A percentile compares a stretch with the other conserved stretches of the same genome.
These are phyloP conservation scores for Delichon dasypus DNA, from an alignment of 2,797 vertebrate species.

Conservation along the genomic window DNA sequence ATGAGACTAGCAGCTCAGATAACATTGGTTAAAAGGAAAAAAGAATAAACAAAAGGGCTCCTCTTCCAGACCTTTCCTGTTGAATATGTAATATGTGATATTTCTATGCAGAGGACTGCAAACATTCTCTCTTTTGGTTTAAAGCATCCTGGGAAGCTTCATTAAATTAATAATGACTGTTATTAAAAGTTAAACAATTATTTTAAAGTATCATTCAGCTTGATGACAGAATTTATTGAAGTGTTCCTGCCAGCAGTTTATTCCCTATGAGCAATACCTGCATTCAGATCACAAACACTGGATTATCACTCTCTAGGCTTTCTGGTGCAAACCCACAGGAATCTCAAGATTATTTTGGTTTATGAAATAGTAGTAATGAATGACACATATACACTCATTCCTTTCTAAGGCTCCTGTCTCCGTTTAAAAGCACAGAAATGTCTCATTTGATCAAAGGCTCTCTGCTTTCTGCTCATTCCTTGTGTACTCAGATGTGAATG, in stretches of 20 bases:
- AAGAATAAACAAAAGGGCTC: neutral
- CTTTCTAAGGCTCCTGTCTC: neutral
- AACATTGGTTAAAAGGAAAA: neutral
- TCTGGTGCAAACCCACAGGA: neutral
- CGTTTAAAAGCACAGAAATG: neutral
- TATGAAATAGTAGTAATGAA: neutral
- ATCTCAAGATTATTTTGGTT: neutral
- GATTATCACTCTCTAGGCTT: neutral
- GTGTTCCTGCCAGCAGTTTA: neutral
- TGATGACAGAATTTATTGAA: neutral
- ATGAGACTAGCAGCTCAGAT: neutral
- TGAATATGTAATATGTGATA: neutral
- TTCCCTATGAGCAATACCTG: neutral
- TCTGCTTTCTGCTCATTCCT: neutral
- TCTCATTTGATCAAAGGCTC: neutral
- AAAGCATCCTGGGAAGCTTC: neutral
- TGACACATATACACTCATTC: neutral
- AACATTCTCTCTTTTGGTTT: neutral
- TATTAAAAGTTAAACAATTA: neutral
- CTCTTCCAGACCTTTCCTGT: neutral
- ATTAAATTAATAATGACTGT: neutral
- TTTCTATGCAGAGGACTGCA: neutral
- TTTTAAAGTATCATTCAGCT: neutral
- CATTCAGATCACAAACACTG: neutral
- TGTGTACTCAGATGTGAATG: neutral